A percentile compares a stretch with the other conserved stretches of the same genome.
Evolutionary conservation across 2,113 vertebrate genomes (phyloP).

Genomic region (Rhodinocichla rosea): DNA sequence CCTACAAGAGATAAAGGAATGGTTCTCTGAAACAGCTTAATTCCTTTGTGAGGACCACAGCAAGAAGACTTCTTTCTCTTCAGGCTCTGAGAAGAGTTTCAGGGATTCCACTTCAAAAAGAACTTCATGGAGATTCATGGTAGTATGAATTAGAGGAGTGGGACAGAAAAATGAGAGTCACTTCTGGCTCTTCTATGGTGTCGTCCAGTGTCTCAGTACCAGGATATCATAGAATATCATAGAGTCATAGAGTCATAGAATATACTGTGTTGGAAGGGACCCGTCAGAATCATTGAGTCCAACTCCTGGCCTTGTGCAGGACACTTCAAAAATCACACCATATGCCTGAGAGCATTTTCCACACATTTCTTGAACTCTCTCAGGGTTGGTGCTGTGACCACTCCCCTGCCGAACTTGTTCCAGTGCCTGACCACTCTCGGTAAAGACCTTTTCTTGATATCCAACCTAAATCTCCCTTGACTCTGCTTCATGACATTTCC

Average conservation of each 20-base stretch:
- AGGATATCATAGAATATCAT: neutral
- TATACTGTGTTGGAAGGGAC: neutral
- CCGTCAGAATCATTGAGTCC: accelerated
- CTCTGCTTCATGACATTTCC: neutral
- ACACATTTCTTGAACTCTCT: neutral
- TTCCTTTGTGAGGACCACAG: neutral
- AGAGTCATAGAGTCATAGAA: neutral
- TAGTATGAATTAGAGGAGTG: neutral
- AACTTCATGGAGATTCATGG: neutral
- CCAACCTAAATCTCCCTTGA: neutral
- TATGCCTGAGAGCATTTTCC: neutral
- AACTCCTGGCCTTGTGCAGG: neutral
- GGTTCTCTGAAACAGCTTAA: neutral
- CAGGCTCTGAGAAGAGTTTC: neutral
- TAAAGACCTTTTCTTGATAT: neutral
- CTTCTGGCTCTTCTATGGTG: neutral
- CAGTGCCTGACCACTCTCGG: neutral
- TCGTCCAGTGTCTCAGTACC: neutral
- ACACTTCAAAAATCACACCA: neutral
- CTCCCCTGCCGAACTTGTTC: neutral
- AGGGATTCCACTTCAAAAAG: neutral
- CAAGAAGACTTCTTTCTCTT: neutral
- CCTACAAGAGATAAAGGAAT: neutral
- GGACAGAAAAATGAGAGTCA: neutral
- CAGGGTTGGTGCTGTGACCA: neutral